Evolutionary conservation across 2,888 invertebrate species (phyloP).

Genomic region (Caradrina kadenii): DNA sequence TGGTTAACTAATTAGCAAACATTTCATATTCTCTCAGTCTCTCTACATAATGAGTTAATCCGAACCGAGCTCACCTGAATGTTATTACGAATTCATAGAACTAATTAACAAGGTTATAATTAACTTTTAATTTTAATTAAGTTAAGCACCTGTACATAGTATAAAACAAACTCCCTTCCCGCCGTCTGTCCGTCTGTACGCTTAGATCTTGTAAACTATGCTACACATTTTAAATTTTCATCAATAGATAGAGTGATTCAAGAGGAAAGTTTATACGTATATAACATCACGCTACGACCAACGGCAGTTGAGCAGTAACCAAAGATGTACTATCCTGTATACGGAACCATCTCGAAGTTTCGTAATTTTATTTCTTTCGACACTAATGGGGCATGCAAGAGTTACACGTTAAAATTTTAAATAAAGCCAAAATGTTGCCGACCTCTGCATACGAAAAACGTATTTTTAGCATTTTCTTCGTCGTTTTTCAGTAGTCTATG

Average conservation of each 20-base stretch:
- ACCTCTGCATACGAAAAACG: constrained; percentile 57
- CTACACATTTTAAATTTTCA: too few relatives aligned
- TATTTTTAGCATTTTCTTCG: constrained; percentile 29
- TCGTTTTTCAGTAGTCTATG: constrained; percentile 13
- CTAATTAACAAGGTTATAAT: constrained; percentile 33
- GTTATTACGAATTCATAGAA: constrained; percentile 22
- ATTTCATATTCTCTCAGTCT: constrained; percentile 12
- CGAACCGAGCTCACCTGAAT: background rate
- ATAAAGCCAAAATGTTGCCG: constrained; percentile 55
- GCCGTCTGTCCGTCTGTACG: too few relatives aligned
- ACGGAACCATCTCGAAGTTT: constrained; percentile 34
- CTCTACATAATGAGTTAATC: constrained; percentile 10
- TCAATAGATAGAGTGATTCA: too few relatives aligned
- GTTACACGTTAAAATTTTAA: constrained; percentile 62
- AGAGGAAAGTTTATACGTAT: too few relatives aligned
- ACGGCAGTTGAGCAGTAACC: too few relatives aligned
- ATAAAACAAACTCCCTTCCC: too few relatives aligned
- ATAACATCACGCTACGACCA: too few relatives aligned
- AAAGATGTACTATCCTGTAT: background rate
- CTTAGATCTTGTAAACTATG: too few relatives aligned
- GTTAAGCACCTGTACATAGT: background rate
- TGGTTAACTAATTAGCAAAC: background rate
- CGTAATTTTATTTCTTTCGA: constrained; percentile 17
- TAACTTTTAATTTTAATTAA: constrained; percentile 19
- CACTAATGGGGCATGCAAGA: constrained; percentile 42